Conservation (phyloP, 1,140 invertebrate species). For the Apolygus lucorum region DNA sequence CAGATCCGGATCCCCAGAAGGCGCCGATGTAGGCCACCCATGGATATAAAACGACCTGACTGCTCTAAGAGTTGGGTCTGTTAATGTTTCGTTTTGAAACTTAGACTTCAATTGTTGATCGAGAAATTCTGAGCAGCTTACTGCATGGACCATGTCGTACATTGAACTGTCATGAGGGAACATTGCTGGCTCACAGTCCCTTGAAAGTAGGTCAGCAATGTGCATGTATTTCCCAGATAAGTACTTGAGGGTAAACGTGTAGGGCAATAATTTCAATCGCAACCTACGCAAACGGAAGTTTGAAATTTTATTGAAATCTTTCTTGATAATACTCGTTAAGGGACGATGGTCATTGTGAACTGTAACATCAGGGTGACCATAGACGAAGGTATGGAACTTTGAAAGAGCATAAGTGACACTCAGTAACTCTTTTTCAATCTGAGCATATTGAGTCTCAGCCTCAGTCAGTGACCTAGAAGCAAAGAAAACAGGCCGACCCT, state of each 20-base stretch:
- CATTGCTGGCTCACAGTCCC: slow-evolving; percentile 24
- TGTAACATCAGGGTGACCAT: slow-evolving; percentile 33
- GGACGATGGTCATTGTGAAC: slow-evolving; percentile 42
- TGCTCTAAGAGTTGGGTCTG: slow-evolving; percentile 19
- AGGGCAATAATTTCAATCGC: slow-evolving; percentile 38
- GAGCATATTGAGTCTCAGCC: slow-evolving; percentile 39
- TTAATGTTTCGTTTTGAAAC: slow-evolving; percentile 17
- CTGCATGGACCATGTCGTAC: slow-evolving; percentile 17
- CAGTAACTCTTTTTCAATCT: slow-evolving; percentile 42
- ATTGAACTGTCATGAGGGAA: slow-evolving; percentile 12
- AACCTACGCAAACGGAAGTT: slow-evolving; percentile 39
- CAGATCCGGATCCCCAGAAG: slow-evolving; percentile 35
- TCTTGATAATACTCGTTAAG: slow-evolving; percentile 39
- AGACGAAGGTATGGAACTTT: slow-evolving; percentile 37
- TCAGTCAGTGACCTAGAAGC: slow-evolving; percentile 35
- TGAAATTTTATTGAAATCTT: slow-evolving; percentile 38
- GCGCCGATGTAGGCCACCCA: slow-evolving; percentile 25
- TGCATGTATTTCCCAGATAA: slow-evolving; percentile 27
- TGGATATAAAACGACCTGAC: slow-evolving; percentile 8
- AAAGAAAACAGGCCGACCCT: slow-evolving; percentile 35
- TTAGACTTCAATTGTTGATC: slow-evolving; percentile 11
- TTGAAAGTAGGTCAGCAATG: slow-evolving; percentile 31
- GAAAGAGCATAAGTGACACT: slow-evolving; percentile 38
- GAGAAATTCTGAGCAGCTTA: slow-evolving; percentile 11
- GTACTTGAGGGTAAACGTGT: slow-evolving; percentile 40